These are phyloP conservation scores for Lagenorhynchus albirostris DNA, from an alignment of 2,113 vertebrate species.

Conservation along the genomic window DNA sequence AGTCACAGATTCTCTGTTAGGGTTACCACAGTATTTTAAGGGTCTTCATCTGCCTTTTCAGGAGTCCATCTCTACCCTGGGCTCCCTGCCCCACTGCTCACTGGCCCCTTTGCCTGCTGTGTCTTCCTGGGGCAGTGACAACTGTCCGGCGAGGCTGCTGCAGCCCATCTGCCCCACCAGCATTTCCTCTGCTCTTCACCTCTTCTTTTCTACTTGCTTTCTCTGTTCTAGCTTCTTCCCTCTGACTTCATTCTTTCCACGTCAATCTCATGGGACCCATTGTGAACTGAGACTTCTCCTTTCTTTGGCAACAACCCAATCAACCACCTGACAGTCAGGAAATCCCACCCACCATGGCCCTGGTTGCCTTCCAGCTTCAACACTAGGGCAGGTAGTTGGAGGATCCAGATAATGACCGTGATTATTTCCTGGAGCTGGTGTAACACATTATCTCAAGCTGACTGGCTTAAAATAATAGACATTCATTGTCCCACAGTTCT, in stretches of 20 bases:
- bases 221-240: neutral
- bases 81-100: neutral
- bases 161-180: neutral
- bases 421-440: neutral
- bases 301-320: neutral
- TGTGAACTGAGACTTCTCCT: neutral
- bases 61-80: neutral
- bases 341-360: neutral
- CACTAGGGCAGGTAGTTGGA: neutral
- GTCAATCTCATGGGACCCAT: neutral
- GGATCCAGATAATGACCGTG: too few relatives aligned
- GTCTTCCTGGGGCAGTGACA: rapidly evolving
- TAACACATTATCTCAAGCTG: neutral
- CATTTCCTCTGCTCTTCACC: neutral
- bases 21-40: neutral
- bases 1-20: neutral
- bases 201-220: neutral
- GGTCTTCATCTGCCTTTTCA: neutral
- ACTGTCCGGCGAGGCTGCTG: rapidly evolving
- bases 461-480: neutral
- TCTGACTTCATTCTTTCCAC: neutral
- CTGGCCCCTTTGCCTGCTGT: neutral
- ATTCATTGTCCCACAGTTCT: too few relatives aligned
- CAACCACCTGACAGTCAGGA: too few relatives aligned
- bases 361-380: neutral